Percentiles rank a stretch among this genome's conserved stretches.
phyloP scores from a whole-genome alignment of 2,888 invertebrate species.

The Pecten maximus region DNA sequence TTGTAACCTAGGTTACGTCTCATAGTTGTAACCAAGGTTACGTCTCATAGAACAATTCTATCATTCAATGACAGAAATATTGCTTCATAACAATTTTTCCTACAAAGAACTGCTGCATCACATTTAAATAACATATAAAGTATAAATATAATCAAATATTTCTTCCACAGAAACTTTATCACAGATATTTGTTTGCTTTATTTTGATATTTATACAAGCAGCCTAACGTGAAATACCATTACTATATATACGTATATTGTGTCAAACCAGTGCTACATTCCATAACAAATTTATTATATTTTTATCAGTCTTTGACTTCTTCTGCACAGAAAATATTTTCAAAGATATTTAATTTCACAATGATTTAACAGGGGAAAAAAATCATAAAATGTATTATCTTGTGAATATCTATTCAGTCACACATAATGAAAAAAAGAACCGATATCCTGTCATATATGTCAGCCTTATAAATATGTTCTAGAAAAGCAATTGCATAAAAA shows the following conservation, averaged over 20 bases:
- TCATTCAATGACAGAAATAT: background rate
- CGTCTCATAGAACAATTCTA: background rate
- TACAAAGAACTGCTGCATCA: slow-evolving; percentile 12
- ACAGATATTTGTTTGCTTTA: background rate
- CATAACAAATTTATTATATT: background rate
- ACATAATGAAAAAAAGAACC: no score
- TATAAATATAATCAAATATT: background rate
- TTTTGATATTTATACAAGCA: background rate
- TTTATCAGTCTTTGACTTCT: no score
- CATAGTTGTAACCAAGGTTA: no score
- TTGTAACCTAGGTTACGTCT: background rate
- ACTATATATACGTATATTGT: background rate
- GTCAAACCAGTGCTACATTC: background rate
- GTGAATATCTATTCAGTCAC: no score
- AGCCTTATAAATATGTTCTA: no score
- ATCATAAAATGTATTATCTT: no score
- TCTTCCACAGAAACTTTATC: background rate
- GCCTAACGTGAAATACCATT: background rate
- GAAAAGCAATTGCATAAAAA: no score
- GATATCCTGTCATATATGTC: no score
- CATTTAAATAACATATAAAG: background rate
- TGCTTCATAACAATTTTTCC: background rate
- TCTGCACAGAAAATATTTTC: no score
- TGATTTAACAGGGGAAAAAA: no score
- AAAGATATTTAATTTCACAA: no score